Evolutionary conservation across 2,888 invertebrate species (phyloP).

Genomic region (Tiliacea aurago): DNA sequence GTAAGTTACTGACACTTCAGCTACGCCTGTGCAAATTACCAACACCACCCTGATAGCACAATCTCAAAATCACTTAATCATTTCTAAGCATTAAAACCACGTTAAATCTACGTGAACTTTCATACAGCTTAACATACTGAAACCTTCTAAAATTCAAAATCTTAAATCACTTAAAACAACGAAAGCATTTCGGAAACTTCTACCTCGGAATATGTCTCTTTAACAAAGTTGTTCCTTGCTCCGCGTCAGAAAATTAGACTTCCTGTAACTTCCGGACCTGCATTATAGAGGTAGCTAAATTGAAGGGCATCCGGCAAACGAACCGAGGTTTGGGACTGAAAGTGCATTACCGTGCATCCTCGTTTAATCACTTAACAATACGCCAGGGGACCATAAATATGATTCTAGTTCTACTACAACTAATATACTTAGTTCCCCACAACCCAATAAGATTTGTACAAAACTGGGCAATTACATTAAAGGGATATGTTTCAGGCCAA

Average conservation of each 20-base stretch:
- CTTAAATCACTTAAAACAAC: constrained; percentile 41
- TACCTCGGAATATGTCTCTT: constrained; percentile 29
- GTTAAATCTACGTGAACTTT: constrained; percentile 9
- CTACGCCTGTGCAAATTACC: neutral
- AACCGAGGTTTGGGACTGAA: constrained; percentile 18
- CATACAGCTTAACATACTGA: constrained; percentile 18
- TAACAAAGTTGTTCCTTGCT: constrained; percentile 35
- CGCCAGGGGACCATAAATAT: neutral
- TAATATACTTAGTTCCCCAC: neutral
- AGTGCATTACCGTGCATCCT: constrained; percentile 28
- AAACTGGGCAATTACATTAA: constrained; percentile 41
- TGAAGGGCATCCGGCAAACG: constrained; percentile 27
- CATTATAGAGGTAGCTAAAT: constrained; percentile 46
- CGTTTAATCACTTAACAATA: constrained; percentile 29
- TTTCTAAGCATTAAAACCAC: constrained; percentile 23
- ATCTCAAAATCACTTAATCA: neutral
- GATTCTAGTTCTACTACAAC: neutral
- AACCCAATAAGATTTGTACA: constrained; percentile 32
- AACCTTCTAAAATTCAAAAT: constrained; percentile 33
- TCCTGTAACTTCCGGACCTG: constrained; percentile 29
- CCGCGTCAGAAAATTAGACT: constrained; percentile 35
- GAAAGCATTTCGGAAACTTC: constrained; percentile 31
- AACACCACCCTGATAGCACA: neutral
- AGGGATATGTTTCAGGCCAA: constrained; percentile 27
- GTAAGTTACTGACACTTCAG: neutral